Conservation (phyloP, 1,140 invertebrate species). For the Plectrocnemia conspersa region DNA sequence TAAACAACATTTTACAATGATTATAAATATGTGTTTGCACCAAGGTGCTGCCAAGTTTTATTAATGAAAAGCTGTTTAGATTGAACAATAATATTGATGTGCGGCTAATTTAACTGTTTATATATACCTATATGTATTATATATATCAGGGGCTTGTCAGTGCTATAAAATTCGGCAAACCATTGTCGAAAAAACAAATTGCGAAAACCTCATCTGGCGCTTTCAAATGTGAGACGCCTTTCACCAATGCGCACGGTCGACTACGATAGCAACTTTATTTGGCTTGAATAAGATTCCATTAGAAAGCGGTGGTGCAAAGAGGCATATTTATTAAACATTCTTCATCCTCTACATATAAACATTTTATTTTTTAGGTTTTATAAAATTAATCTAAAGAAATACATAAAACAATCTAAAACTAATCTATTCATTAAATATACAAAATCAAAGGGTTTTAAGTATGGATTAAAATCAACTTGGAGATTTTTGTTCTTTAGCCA, state of each 20-base stretch:
- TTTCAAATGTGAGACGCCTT: conserved; percentile 60
- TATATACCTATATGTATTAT: conserved; percentile 1
- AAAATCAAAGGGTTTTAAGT: neutral
- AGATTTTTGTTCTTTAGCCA: conserved; percentile 28
- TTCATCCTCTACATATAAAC: neutral
- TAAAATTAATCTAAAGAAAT: neutral
- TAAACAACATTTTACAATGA: no score
- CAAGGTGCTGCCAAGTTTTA: no score
- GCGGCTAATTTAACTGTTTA: neutral
- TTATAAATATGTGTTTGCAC: no score
- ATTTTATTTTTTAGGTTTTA: neutral
- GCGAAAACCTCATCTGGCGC: conserved; percentile 51
- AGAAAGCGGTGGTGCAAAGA: neutral
- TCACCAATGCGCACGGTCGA: conserved; percentile 75
- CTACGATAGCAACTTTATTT: conserved; percentile 49
- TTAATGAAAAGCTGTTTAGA: no score
- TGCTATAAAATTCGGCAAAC: conserved; percentile 72
- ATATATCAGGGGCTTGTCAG: conserved; percentile 49
- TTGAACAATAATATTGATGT: neutral
- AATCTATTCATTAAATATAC: neutral
- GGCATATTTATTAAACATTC: neutral
- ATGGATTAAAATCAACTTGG: neutral
- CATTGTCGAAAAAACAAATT: conserved; percentile 53
- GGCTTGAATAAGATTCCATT: conserved; percentile 6
- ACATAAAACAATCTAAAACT: neutral